Evolutionary conservation across 1,140 invertebrate species (phyloP).

Genomic region (Fragariocoptes setiger): DNA sequence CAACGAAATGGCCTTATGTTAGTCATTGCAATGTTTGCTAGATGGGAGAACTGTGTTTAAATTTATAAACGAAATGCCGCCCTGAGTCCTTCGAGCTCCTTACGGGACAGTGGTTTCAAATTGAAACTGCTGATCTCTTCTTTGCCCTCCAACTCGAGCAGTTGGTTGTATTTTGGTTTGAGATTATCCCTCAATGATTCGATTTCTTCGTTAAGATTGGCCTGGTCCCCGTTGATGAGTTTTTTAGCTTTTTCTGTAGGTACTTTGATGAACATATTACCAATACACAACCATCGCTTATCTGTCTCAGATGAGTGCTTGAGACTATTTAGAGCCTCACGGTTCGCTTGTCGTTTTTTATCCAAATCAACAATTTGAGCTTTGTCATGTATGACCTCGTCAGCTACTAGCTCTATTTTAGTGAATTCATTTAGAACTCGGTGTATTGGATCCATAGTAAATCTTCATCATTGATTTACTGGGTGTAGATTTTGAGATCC

Average conservation of each 20-base stretch:
- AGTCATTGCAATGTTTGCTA: conserved; percentile 33
- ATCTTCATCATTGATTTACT: no score
- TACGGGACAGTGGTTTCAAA: not conserved
- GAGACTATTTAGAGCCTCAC: not conserved
- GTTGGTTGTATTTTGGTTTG: not conserved
- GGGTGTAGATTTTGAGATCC: no score
- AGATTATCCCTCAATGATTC: not conserved
- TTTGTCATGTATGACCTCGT: not conserved
- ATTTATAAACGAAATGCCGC: not conserved
- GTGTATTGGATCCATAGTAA: no score
- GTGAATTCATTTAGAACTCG: not conserved
- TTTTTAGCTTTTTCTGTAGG: not conserved
- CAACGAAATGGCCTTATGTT: conserved; percentile 57
- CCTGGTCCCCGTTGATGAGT: not conserved
- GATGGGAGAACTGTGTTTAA: not conserved
- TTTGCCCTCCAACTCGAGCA: not conserved
- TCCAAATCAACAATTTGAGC: not conserved
- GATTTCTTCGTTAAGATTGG: not conserved
- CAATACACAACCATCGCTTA: not conserved
- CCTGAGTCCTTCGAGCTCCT: not conserved
- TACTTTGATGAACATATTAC: not conserved
- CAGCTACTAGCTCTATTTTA: not conserved
- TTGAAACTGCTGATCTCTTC: not conserved
- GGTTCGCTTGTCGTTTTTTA: not conserved
- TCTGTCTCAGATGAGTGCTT: not conserved